phyloP scores from a whole-genome alignment of 2,888 invertebrate species.

The Stegophylla sp. region DNA sequence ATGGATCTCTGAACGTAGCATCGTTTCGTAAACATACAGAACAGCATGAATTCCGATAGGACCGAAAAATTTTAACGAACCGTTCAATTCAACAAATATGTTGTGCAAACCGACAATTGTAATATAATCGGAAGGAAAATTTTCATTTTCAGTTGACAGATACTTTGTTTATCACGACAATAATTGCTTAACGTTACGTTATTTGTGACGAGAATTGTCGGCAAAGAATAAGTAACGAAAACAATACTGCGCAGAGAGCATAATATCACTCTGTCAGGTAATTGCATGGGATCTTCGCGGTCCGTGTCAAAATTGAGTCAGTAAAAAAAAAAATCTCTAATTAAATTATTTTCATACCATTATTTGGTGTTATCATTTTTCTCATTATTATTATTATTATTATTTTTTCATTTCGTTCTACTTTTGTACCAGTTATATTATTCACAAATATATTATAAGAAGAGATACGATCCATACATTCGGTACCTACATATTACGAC shows the following conservation, averaged over 20 bases:
- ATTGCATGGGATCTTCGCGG: background rate
- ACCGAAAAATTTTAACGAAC: too few species aligned
- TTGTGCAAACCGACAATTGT: too few species aligned
- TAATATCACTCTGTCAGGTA: conserved; percentile 3
- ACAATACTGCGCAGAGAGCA: conserved; percentile 9
- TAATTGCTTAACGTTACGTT: background rate
- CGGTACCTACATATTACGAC: background rate
- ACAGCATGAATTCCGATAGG: too few species aligned
- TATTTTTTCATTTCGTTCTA: conserved; percentile 22
- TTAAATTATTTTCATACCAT: conserved; percentile 35
- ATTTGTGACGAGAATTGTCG: background rate
- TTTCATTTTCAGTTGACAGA: background rate
- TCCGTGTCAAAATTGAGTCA: conserved; percentile 27
- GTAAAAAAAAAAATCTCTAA: conserved; percentile 28
- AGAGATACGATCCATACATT: too few species aligned
- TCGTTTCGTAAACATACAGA: too few species aligned
- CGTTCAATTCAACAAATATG: too few species aligned
- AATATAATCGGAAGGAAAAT: background rate
- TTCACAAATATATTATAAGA: too few species aligned
- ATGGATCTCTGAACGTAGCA: too few species aligned
- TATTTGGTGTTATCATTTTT: background rate
- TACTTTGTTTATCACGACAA: background rate
- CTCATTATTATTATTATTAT: background rate
- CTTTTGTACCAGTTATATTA: too few species aligned
- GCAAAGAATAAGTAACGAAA: conserved; percentile 25